These are phyloP conservation scores for Glossophaga mutica DNA, from an alignment of 2,797 vertebrate species.

Conservation along the genomic window DNA sequence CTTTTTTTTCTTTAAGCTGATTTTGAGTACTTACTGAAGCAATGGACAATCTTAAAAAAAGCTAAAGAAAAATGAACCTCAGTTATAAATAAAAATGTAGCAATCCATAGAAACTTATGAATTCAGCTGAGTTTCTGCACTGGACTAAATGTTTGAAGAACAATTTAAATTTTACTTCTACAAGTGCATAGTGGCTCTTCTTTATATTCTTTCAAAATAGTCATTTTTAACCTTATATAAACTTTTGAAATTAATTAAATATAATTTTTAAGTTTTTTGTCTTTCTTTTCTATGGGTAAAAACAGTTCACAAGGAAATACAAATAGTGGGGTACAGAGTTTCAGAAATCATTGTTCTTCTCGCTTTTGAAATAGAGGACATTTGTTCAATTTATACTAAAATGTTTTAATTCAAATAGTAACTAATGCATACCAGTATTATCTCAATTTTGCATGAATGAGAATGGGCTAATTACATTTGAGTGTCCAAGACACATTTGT, in stretches of 20 bases:
- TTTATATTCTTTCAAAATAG: constrained; percentile 23
- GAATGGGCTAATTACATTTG: neutral
- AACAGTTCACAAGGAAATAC: neutral
- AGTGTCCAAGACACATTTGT: neutral
- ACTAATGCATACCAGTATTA: neutral
- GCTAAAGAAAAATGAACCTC: neutral
- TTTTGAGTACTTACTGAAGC: constrained; percentile 38
- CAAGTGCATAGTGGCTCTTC: neutral
- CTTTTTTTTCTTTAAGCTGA: neutral
- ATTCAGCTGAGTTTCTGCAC: neutral
- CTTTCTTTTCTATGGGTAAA: neutral
- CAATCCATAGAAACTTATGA: neutral
- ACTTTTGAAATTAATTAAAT: constrained; percentile 36
- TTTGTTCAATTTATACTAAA: neutral
- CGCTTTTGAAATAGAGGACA: constrained; percentile 17
- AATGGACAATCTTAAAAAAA: constrained; percentile 60
- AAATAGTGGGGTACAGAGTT: neutral
- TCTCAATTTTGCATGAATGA: neutral
- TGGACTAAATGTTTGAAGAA: constrained; percentile 27
- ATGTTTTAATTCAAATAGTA: constrained; percentile 12
- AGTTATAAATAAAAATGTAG: neutral
- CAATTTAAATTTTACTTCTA: neutral
- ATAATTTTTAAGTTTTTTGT: neutral
- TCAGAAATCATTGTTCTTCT: neutral
- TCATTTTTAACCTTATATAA: neutral